A percentile compares a stretch with the other conserved stretches of the same genome.
Evolutionary conservation across 2,888 invertebrate species (phyloP).

Genomic region (Cosmia pyralina): DNA sequence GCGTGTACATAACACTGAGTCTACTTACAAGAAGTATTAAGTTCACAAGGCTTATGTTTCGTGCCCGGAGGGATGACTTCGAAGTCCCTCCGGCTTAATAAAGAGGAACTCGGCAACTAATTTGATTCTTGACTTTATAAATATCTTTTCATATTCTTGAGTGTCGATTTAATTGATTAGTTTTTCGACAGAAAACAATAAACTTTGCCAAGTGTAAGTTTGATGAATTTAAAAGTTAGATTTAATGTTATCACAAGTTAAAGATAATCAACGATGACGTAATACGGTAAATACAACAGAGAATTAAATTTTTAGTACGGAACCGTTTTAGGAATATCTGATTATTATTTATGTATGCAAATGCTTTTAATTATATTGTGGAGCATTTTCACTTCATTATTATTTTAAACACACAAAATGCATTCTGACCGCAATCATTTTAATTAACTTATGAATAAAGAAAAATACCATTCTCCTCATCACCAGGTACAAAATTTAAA

Average conservation of each 20-base stretch:
- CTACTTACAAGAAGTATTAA: slow-evolving; percentile 50
- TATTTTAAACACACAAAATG: slow-evolving; percentile 15
- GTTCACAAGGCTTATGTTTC: slow-evolving; percentile 33
- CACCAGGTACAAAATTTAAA: no score
- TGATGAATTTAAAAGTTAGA: neutral
- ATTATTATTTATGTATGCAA: slow-evolving; percentile 3
- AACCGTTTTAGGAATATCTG: neutral
- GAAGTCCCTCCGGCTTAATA: slow-evolving; percentile 34
- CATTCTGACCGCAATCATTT: slow-evolving; percentile 8
- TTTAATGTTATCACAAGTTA: neutral
- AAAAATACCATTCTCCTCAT: neutral
- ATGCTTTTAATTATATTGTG: neutral
- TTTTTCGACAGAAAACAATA: neutral
- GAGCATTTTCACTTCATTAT: neutral
- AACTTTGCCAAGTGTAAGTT: neutral
- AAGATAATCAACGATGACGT: neutral
- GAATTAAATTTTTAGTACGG: neutral
- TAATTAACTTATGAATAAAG: slow-evolving; percentile 12
- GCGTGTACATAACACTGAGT: slow-evolving; percentile 33
- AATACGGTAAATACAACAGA: neutral
- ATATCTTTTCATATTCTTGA: neutral
- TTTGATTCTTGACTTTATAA: slow-evolving; percentile 16
- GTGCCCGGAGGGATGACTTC: slow-evolving; percentile 35
- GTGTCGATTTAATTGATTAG: neutral
- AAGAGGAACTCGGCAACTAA: slow-evolving; percentile 26